Evolutionary conservation across 2,888 invertebrate species (phyloP).

Genomic region (Stegana nigrithorax): DNA sequence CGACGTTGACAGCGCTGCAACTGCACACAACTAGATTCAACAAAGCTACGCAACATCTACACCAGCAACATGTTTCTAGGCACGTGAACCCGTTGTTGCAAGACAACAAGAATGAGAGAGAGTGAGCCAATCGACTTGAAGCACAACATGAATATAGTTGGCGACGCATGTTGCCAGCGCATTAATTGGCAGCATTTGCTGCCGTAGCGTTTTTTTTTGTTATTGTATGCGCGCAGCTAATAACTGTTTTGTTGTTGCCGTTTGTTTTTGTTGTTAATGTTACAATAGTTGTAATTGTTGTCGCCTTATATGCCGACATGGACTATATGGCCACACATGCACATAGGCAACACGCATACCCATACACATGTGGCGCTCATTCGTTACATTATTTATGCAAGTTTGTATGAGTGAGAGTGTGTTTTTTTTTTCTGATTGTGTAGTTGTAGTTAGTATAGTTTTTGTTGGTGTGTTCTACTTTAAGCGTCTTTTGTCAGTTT

Average conservation of each 20-base stretch:
- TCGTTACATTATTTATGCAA: neutral
- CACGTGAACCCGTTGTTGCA: neutral
- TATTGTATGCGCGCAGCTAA: neutral
- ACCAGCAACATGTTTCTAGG: neutral
- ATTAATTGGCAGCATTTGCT: neutral
- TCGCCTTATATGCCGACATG: neutral
- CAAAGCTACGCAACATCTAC: neutral
- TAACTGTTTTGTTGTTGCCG: neutral
- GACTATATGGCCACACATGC: conserved; percentile 16
- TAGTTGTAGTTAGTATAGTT: too few relatives aligned
- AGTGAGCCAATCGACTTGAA: neutral
- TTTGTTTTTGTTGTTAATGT: conserved; percentile 1
- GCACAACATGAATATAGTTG: neutral
- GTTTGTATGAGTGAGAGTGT: neutral
- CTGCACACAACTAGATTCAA: too few relatives aligned
- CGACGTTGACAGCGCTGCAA: neutral
- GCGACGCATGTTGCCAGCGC: neutral
- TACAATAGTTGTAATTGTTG: neutral
- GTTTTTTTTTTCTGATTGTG: conserved; percentile 24
- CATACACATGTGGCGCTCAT: too few relatives aligned
- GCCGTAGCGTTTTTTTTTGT: neutral
- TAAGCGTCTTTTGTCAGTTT: conserved; percentile 45
- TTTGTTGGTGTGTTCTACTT: conserved; percentile 28
- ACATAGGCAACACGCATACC: too few relatives aligned
- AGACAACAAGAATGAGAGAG: neutral